Evolutionary conservation across 2,888 invertebrate species (phyloP), one percentile per base, ranked within the genome.

Genomic region (Ptilodon capucinus): DNA sequence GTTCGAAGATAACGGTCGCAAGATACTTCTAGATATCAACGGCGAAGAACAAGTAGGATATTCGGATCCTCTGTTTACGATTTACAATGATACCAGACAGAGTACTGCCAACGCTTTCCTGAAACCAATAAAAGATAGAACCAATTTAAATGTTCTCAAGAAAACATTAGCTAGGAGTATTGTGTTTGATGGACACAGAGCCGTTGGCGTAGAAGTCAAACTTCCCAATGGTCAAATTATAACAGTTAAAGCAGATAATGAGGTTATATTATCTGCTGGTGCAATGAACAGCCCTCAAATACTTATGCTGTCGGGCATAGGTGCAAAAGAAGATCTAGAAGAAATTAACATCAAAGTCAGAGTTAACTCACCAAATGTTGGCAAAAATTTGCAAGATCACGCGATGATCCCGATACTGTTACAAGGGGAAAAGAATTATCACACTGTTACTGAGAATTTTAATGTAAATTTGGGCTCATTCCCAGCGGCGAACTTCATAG

Each of bases 301-400:
- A 6, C 51, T 85, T 6, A 83, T 85, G 82, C 47, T 81, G 5
- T 85, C 84, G 2, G 84, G 85, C 2, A 66, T 85, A 16, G 85
- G 85, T 7, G 78, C 80, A 1, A 68, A 60, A 38, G 48, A 71
- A 0, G 71, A 84, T 58, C 68, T 85, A 14, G 23, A 67, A 35
- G 61, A 76, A 48, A 54, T 73, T 21, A 56, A 58, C 9, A 77
- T 83, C 19, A 25, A 69, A 36, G 52, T 76, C 0, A 13, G 74
- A 8, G 25, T 72, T 2, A 51, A 83, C 56, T 73, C 67, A 2
- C 74, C 74, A 13, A 63, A 68, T 4, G 81, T 85, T 1, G 85
- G 85, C 0, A 50, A 64, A 40, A 81, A 84, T 47, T 58, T 84
- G 25, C 79, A 79, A 57, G 81, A 85, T 44, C 85, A 85, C 38